Percentiles rank a stretch among this genome's conserved stretches.
These are phyloP conservation scores for Macrotis lagotis DNA, from an alignment of 2,113 vertebrate species.

Conservation along the genomic window DNA sequence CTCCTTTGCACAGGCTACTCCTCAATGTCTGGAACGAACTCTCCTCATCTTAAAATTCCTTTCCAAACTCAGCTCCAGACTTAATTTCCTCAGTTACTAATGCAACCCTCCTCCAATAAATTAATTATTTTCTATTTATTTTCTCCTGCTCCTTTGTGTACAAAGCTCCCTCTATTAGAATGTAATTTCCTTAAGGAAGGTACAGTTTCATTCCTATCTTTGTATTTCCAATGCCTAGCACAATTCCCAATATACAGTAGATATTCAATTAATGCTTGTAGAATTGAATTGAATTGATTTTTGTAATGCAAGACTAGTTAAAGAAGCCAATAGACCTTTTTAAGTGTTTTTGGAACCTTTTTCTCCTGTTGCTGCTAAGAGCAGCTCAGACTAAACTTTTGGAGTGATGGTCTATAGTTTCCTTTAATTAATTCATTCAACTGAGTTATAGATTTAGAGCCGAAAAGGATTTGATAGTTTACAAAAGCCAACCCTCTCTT, in stretches of 20 bases:
- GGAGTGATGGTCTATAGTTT: neutral
- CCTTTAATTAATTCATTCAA: neutral
- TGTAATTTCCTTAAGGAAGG: no score
- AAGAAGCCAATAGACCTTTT: neutral
- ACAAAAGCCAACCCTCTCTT: neutral
- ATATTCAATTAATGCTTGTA: neutral
- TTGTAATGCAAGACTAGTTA: neutral
- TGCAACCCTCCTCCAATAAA: neutral
- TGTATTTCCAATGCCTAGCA: no score
- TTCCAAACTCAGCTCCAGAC: neutral
- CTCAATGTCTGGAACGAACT: neutral
- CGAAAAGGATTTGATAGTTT: neutral
- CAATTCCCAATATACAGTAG: neutral
- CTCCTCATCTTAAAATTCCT: neutral
- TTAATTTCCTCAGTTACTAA: neutral
- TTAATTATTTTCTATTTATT: neutral
- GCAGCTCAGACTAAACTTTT: neutral
- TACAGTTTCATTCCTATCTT: no score
- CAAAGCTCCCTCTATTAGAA: neutral
- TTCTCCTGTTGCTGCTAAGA: neutral
- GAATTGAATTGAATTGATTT: neutral
- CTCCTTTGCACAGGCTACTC: no score
- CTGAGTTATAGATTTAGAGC: neutral
- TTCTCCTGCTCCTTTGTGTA: neutral
- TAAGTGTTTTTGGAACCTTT: neutral